Conservation (phyloP, 37 sponge, comb jelly and placozoan genomes). For the Tethya wilhelma region DNA sequence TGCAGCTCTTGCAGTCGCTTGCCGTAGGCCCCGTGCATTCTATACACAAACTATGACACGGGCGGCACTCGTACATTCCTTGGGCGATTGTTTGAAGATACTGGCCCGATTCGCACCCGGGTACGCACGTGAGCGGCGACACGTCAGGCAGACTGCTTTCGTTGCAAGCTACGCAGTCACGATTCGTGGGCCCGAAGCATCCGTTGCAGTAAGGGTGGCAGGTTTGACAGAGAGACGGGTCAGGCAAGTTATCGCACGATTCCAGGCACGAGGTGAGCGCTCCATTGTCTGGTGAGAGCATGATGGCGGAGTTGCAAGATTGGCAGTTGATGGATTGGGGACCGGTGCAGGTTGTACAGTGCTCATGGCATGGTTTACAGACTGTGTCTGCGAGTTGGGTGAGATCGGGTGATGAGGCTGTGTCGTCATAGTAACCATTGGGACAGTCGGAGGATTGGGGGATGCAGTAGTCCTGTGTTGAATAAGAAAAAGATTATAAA, state of each 20-base stretch:
- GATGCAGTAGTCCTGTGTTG: conserved; percentile 8
- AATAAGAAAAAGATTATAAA: neutral
- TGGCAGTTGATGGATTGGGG: conserved; percentile 4
- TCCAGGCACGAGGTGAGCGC: neutral
- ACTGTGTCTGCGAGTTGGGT: neutral
- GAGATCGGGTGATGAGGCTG: neutral
- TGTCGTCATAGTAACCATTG: neutral
- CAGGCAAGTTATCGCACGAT: neutral
- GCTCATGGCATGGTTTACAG: conserved; percentile 21
- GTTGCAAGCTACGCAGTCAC: neutral
- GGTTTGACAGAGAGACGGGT: neutral
- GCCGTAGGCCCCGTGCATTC: conserved; percentile 27
- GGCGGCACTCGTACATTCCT: neutral
- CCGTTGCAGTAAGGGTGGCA: conserved; percentile 30
- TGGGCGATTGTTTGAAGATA: neutral
- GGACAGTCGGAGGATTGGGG: neutral
- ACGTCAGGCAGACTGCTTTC: neutral
- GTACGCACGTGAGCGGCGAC: neutral
- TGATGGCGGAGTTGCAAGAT: conserved; percentile 19
- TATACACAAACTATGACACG: conserved; percentile 6
- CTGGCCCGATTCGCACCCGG: neutral
- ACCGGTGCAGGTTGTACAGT: conserved; percentile 15
- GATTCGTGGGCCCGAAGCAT: conserved; percentile 5
- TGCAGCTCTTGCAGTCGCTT: conserved; percentile 29
- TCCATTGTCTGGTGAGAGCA: neutral